phyloP scores from a whole-genome alignment of 2,797 vertebrate genomes.

The Somateria mollissima region DNA sequence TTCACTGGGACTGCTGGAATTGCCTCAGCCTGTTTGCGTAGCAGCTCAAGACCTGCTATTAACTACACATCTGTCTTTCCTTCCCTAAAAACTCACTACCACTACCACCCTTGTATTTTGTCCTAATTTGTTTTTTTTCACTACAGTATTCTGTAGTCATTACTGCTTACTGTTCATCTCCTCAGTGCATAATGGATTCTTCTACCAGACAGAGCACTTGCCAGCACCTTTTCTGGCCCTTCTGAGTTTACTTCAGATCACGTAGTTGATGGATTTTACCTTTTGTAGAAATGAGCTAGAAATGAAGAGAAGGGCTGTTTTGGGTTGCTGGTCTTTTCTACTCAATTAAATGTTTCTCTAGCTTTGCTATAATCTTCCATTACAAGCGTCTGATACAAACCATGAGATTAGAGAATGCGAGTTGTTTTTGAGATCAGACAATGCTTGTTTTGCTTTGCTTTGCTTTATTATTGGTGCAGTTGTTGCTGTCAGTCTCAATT shows the following conservation, averaged over 20 bases:
- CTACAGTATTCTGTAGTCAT: not conserved
- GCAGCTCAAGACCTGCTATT: not conserved
- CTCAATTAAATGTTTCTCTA: not conserved
- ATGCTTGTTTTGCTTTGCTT: not conserved
- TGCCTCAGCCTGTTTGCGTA: not conserved
- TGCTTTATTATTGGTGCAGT: not conserved
- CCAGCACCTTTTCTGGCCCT: not conserved
- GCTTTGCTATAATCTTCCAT: not conserved
- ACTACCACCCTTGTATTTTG: not conserved
- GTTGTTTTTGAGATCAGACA: not conserved
- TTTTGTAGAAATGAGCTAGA: not conserved
- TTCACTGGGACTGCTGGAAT: fast-evolving
- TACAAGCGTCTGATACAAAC: not conserved
- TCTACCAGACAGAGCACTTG: not conserved
- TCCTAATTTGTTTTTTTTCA: not conserved
- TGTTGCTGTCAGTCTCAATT: not conserved
- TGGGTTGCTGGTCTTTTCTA: not conserved
- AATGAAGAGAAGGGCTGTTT: not conserved
- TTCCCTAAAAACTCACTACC: not conserved
- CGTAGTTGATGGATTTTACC: not conserved
- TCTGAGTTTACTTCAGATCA: not conserved
- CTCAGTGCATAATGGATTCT: not conserved
- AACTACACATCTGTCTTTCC: not conserved
- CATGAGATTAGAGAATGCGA: not conserved
- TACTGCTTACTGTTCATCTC: not conserved